Percentiles rank a stretch among this genome's conserved stretches.
phyloP scores from a whole-genome alignment of 2,888 invertebrate species.

The Pseudococcus jackbeardsleyi region DNA sequence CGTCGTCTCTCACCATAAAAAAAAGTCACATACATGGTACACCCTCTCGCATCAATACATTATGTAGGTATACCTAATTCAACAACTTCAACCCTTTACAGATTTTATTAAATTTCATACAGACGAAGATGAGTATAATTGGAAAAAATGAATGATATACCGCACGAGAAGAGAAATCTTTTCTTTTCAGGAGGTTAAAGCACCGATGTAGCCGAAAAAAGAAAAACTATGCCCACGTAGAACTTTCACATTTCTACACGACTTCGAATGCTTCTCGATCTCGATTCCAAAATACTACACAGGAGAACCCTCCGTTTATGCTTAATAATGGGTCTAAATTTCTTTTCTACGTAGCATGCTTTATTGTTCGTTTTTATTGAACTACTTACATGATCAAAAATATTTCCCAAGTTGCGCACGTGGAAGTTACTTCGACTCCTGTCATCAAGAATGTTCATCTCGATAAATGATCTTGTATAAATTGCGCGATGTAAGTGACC shows the following conservation, averaged over 20 bases:
- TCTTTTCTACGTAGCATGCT: neutral
- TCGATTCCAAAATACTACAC: neutral
- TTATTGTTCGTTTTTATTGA: neutral
- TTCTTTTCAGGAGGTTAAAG: neutral
- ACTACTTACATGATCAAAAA: neutral
- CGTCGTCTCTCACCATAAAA: neutral
- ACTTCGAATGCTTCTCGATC: neutral
- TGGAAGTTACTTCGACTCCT: neutral
- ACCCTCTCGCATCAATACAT: neutral
- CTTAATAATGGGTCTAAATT: neutral
- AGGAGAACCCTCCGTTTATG: neutral
- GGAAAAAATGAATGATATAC: neutral
- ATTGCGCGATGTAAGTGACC: neutral
- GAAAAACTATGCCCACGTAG: neutral
- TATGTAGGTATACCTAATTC: neutral
- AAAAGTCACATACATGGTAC: neutral
- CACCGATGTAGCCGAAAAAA: neutral
- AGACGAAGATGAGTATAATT: neutral
- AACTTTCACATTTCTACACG: neutral
- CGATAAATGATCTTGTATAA: neutral
- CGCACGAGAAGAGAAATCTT: neutral
- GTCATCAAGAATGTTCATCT: neutral
- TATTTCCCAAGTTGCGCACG: neutral
- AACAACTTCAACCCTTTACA: neutral
- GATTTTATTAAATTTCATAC: neutral